Evolutionary conservation across 2,888 invertebrate genomes (phyloP), one percentile per base, ranked within the genome.

Genomic region (Halictus ligatus): DNA sequence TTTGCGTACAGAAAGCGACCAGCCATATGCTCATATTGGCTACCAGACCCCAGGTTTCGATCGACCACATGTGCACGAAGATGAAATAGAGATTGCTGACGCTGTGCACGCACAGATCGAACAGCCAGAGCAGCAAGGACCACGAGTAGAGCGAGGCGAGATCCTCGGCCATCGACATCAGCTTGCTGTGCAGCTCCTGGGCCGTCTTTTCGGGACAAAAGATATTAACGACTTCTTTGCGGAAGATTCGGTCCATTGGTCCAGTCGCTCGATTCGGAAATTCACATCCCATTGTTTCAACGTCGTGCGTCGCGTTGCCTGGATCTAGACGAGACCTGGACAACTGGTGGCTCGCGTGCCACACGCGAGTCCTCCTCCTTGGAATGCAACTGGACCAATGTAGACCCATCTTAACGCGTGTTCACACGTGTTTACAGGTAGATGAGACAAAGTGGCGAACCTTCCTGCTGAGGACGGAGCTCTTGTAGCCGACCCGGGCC

Each of bases 81-180:
- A 94, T 82, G 76, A 92, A 93, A 78, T 93, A 95, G 18, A 92
- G 75, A 87, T 93, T 92, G 83, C 89, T 88, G 15, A 94, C 92
- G 58, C 87, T 85, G 82, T 95, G 95, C 5, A 92, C 35, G 69
- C 92, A 88, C 35, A 95, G 87, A 88, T 93, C 94, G 4, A 83
- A 84, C n/a, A 95, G 85, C 93, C 94, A 95, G 3, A 94, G 71
- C 48, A 95, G 83, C 0, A 95, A 77, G 0, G 93, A 89, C 91
- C 92, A 94, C 2, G 92, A 91, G 67, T 93, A 92, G 5, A 93
- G 50, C 12, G 92, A 89, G n/a, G 84, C 91, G 5, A 94, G 84
- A 15, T 78, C 78, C 77, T 94, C 94, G 74, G 92, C 90, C 25
- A 89, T 89, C 18, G 83, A 78, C 93, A 95, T 89, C 71, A 95